phyloP scores from a whole-genome alignment of 2,888 invertebrate species.

The Sphecodes monilicornis region DNA sequence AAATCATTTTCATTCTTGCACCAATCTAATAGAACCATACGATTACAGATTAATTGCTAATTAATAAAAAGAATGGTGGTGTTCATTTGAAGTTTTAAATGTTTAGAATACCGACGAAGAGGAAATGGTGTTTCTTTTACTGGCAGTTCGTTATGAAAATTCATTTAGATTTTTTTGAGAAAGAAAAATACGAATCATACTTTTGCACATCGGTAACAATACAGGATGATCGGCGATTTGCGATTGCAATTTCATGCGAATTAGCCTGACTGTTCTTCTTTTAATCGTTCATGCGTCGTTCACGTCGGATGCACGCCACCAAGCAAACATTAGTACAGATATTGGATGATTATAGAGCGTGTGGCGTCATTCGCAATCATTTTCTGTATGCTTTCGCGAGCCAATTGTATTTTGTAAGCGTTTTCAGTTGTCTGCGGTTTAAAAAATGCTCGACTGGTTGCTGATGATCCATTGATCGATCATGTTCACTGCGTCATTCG shows the following conservation, averaged over 20 bases:
- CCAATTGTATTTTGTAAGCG: neutral
- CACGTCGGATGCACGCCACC: neutral
- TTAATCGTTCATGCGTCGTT: neutral
- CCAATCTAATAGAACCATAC: neutral
- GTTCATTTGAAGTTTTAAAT: neutral
- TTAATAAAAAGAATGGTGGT: neutral
- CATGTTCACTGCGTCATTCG: neutral
- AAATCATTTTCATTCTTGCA: neutral
- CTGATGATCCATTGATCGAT: neutral
- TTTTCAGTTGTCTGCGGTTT: neutral
- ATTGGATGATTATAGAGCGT: slow-evolving; percentile 1
- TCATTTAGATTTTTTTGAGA: neutral
- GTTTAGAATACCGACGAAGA: neutral
- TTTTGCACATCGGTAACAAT: neutral
- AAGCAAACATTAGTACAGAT: slow-evolving; percentile 28
- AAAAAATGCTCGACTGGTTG: neutral
- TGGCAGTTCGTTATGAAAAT: neutral
- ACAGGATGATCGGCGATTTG: neutral
- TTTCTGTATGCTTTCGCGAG: neutral
- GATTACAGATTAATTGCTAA: neutral
- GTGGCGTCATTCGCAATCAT: slow-evolving; percentile 4
- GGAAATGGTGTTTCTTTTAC: too few relatives aligned
- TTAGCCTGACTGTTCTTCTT: neutral
- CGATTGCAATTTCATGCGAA: neutral
- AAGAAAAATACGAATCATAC: neutral